Base-by-base conservation (phyloP, 1,140 invertebrate species). In the Phymorhynchus buccinoides region DNA sequence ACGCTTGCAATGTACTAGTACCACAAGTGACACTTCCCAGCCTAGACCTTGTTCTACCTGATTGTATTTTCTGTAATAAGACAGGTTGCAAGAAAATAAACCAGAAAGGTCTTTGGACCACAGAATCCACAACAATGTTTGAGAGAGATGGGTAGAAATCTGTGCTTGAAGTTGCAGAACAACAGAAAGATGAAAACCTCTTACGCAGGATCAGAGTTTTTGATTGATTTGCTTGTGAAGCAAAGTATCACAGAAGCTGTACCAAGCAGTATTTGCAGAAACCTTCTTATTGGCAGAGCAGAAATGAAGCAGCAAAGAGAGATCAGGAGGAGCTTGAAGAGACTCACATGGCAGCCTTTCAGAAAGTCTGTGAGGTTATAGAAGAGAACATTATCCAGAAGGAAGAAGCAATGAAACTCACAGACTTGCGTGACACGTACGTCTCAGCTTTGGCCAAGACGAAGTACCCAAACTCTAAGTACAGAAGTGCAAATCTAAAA, bases 181-280 rank as follows among this genome's bases (percentile, higher is more conserved):
- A 41, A 44, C 44, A 52, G 41, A 7, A 48, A 30, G 78, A 80
- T 32, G 78, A 80, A 80, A 52, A 41, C 12, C n/a, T 42, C 30
- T 41, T 3, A 18, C 42, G 9, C 1, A n/a, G 42, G 32, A 80
- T 80, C 42, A 16, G 78, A 80, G 52, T 22, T n/a, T 42, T 80
- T 27, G 78, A 80, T 44, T 30, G 1, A 32, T 80, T 80, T 80
- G 78, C 78, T 18, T 30, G 78, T 80, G 41, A 80, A 44, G 78
- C 78, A 14, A 42, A 80, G 30, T 80, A 44, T 52, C 78, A 80
- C 42, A 41, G 37, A 16, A 80, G 78, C 78, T 80, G 78, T 44
- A 22, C 16, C 30, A 44, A 22, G 41, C 42, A 80, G 42, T 80
- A 4, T 30, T 1, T 30, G 42, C 48, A 32, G 16, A 52, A 80